Base-by-base conservation (phyloP, 2,797 vertebrate species). In the Notolepis coatsorum region DNA sequence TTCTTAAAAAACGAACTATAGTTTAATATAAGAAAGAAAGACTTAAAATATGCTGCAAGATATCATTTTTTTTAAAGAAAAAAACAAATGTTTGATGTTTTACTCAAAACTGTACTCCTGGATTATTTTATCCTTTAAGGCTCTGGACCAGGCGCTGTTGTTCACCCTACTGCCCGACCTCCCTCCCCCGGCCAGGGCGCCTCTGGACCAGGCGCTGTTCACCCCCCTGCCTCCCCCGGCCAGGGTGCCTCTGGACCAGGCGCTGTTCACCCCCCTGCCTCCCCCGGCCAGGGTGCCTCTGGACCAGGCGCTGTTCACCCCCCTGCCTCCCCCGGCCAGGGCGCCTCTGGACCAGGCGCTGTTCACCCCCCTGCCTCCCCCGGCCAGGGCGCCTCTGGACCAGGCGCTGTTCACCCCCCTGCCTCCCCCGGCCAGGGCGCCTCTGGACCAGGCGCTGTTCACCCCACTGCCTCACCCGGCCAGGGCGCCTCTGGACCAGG, bases 81-180 rank as follows among this genome's bases (percentile, higher is more conserved):
- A n/a, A n/a, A n/a, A n/a, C n/a, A n/a, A n/a, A n/a, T n/a, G n/a
- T n/a, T n/a, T n/a, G n/a, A n/a, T n/a, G n/a, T n/a, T n/a, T n/a
- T n/a, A n/a, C n/a, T n/a, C n/a, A n/a, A n/a, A n/a, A n/a, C n/a
- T n/a, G n/a, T n/a, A n/a, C n/a, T n/a, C n/a, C n/a, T n/a, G n/a
- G n/a, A n/a, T n/a, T n/a, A n/a, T n/a, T n/a, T n/a, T n/a, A n/a
- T n/a, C n/a, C n/a, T n/a, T n/a, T n/a, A n/a, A n/a, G n/a, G n/a
- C n/a, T 53, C 70, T 90, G 42, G 88, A 89, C 61, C 85, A 61
- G 35, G 92, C 90, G 1, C 67, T 91, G 3, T n/a, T n/a, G n/a
- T n/a, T n/a, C n/a, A n/a, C n/a, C 2, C 89, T 92, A 12, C 15
- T 91, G 51, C 85, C 93, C 18, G 77, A 93, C 71, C 76, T 91